Evolutionary conservation across 2,888 invertebrate genomes (phyloP).

Genomic region (Lomographa bimaculata): DNA sequence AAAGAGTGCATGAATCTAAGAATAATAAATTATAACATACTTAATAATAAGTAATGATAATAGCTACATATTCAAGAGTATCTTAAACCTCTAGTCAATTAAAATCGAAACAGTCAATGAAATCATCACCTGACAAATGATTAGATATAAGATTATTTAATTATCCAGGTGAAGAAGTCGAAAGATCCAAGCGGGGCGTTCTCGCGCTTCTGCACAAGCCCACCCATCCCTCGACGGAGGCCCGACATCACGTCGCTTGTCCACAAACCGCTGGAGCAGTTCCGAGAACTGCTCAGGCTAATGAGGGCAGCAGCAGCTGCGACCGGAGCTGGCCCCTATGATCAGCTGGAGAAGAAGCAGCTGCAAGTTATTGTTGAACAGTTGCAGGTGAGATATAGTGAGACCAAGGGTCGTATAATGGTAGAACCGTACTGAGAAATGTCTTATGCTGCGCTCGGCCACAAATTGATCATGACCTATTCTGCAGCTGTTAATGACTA

Average conservation of each 20-base stretch:
- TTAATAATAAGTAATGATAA: too few species aligned
- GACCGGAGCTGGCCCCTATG: conserved; percentile 67
- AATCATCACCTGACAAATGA: too few species aligned
- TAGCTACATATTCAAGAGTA: too few species aligned
- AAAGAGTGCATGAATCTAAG: too few species aligned
- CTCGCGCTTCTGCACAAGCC: conserved; percentile 90
- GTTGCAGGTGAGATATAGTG: conserved; percentile 67
- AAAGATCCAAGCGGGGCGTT: conserved; percentile 91
- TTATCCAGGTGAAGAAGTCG: conserved; percentile 86
- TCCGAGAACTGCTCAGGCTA: conserved; percentile 72
- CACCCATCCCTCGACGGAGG: conserved; percentile 90
- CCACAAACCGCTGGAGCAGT: conserved; percentile 93
- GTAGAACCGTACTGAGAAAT: neutral
- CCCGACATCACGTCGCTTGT: conserved; percentile 94
- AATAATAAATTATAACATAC: too few species aligned
- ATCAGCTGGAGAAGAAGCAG: conserved; percentile 75
- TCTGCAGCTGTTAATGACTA: too few species aligned
- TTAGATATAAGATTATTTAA: too few species aligned
- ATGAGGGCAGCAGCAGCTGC: conserved; percentile 72
- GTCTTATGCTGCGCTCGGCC: too few species aligned
- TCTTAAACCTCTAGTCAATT: too few species aligned
- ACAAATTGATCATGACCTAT: too few species aligned
- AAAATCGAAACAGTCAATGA: too few species aligned
- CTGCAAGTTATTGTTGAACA: conserved; percentile 76
- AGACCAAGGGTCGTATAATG: too few species aligned